These are phyloP conservation scores for Engraulis encrasicolus DNA, from an alignment of 2,113 vertebrate genomes.

Conservation along the genomic window DNA sequence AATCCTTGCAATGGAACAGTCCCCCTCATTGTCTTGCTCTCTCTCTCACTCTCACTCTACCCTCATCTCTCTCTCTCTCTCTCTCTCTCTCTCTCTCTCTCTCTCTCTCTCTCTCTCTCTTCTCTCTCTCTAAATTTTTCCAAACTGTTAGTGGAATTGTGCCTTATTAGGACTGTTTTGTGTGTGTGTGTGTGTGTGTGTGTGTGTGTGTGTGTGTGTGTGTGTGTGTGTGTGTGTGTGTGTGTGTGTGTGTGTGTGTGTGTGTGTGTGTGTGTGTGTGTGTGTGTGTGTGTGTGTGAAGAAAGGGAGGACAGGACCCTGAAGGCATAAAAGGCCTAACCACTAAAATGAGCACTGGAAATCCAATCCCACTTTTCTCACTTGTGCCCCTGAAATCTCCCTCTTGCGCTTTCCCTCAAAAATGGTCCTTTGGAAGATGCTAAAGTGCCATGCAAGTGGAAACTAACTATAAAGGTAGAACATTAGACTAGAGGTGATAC, in stretches of 20 bases:
- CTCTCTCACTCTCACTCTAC: too few relatives aligned
- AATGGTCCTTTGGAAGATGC: too few relatives aligned
- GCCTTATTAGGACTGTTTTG: neutral
- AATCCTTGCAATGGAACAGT: too few relatives aligned
- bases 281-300: neutral
- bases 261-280: neutral
- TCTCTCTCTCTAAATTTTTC: too few relatives aligned
- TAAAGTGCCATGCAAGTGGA: too few relatives aligned
- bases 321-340: neutral
- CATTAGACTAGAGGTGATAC: too few relatives aligned
- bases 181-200: neutral
- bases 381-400: neutral
- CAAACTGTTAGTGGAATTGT: too few relatives aligned
- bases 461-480: too few relatives aligned
- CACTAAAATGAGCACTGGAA: neutral
- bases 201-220: slow-evolving; percentile 5
- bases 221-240: neutral
- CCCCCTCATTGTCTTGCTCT: too few relatives aligned
- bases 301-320: neutral
- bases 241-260: neutral
- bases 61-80: too few relatives aligned
- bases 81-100: too few relatives aligned
- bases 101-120: too few relatives aligned
- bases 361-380: neutral
- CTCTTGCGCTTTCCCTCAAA: neutral